phyloP scores from a whole-genome alignment of 2,113 vertebrate genomes.

The Leptodactylus fuscus region DNA sequence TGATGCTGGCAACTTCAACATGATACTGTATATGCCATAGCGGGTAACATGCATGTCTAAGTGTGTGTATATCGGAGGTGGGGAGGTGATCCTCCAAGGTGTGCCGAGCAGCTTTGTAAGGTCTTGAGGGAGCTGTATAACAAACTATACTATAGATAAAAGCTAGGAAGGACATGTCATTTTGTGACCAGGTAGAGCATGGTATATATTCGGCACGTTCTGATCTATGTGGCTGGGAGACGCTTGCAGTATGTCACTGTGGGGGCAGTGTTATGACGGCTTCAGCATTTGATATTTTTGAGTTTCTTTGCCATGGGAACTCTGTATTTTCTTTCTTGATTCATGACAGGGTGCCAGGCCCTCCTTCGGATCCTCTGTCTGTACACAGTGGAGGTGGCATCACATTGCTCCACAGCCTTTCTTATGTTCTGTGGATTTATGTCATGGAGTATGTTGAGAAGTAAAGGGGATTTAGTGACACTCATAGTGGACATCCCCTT shows the following conservation, averaged over 20 bases:
- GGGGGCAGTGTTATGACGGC: constrained; percentile 37
- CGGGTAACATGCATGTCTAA: no score
- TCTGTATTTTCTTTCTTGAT: background rate
- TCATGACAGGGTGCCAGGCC: background rate
- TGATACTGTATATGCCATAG: no score
- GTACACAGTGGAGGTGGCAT: constrained; percentile 5
- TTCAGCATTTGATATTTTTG: background rate
- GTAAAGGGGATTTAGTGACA: background rate
- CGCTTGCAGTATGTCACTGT: background rate
- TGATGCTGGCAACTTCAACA: no score
- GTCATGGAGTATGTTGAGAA: background rate
- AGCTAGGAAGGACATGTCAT: background rate
- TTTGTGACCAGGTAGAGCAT: background rate
- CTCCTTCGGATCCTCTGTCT: background rate
- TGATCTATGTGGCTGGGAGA: background rate
- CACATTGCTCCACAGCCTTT: background rate
- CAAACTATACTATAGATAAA: no score
- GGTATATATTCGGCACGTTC: background rate
- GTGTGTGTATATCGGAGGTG: no score
- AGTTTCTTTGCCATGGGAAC: constrained; percentile 40
- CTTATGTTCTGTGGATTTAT: background rate
- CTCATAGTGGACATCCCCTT: background rate
- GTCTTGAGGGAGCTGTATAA: no score
- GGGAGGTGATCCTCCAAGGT: no score
- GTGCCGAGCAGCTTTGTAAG: no score